Conservation (phyloP, 2,113 vertebrate species). For the Callipepla squamata region DNA sequence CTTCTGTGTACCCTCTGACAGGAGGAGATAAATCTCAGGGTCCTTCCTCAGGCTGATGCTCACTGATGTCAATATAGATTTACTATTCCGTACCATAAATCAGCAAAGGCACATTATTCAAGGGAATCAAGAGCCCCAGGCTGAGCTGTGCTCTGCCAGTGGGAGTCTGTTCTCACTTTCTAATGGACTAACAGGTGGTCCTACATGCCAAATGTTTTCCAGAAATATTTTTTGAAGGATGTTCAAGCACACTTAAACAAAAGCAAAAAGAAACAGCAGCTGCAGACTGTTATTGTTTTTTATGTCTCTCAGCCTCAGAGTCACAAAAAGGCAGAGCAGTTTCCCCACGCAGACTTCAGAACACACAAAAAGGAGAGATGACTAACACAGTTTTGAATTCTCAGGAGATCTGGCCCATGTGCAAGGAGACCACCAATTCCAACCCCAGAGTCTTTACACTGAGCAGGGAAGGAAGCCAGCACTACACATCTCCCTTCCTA, state of each 20-base stretch:
- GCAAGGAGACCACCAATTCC: background rate
- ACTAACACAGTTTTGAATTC: background rate
- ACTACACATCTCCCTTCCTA: background rate
- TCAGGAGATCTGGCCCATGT: background rate
- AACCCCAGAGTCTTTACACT: background rate
- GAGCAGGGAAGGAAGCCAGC: background rate
- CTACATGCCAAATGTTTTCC: background rate
- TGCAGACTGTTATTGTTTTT: conserved; percentile 13
- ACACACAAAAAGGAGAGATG: background rate
- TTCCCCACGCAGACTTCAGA: background rate
- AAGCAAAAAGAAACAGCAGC: background rate
- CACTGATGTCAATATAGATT: background rate
- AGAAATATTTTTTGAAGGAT: conserved; percentile 38
- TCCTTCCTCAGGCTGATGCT: background rate
- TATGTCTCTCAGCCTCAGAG: background rate
- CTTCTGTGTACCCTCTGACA: background rate
- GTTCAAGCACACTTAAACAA: background rate
- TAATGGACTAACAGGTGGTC: conserved; percentile 43
- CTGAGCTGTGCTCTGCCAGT: background rate
- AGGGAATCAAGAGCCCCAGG: background rate
- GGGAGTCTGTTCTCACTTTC: conserved; percentile 19
- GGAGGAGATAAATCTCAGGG: background rate
- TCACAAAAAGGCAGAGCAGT: background rate
- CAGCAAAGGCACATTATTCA: background rate
- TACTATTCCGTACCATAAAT: background rate